A percentile compares a stretch with the other conserved stretches of the same genome.
Evolutionary conservation across 1,140 invertebrate genomes (phyloP).

Genomic region (Drosophila willistoni): DNA sequence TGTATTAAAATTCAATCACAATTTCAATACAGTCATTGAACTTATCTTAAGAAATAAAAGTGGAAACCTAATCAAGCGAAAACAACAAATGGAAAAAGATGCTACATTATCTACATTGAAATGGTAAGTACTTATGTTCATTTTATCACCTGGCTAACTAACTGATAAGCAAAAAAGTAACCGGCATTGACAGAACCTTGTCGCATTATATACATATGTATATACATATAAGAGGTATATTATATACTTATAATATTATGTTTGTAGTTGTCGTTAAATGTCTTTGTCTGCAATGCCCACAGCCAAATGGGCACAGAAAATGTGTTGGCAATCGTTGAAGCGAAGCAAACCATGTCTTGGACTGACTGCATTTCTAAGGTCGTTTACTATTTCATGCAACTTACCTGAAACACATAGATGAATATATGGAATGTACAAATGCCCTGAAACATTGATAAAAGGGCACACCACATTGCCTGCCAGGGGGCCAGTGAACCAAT

Average conservation of each 20-base stretch:
- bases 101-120: background rate
- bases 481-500: conserved; percentile 87
- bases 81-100: background rate
- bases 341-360: conserved; percentile 30
- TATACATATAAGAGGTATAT: background rate
- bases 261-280: conserved; percentile 9
- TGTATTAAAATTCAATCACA: background rate
- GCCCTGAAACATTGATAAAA: conserved; percentile 86
- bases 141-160: background rate
- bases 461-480: conserved; percentile 88
- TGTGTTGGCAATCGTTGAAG: conserved; percentile 42
- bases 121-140: background rate
- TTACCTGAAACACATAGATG: conserved; percentile 82
- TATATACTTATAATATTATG: background rate
- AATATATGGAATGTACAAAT: conserved; percentile 82
- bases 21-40: background rate
- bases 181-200: conserved; percentile 9
- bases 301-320: conserved; percentile 1
- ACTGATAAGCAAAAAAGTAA: background rate
- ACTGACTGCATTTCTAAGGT: conserved; percentile 22
- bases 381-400: conserved; percentile 45
- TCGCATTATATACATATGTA: background rate
- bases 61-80: background rate
- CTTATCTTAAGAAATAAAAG: background rate
- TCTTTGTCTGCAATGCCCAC: background rate